phyloP scores from a whole-genome alignment of 2,888 invertebrate species.

The Lasioglossum leucozonium region DNA sequence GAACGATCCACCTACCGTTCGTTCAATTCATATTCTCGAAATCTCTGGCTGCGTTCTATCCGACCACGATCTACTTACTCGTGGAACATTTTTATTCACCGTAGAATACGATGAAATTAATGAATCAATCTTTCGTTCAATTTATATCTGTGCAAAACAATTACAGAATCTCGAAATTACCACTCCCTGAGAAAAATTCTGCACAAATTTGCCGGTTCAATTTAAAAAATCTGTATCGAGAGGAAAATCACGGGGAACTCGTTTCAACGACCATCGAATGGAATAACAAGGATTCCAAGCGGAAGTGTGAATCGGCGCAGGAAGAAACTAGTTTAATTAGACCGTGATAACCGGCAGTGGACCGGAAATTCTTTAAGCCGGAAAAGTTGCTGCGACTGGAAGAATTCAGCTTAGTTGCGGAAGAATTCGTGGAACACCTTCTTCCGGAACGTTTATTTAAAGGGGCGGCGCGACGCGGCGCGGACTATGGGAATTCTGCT shows the following conservation, averaged over 20 bases:
- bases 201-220: neutral
- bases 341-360: neutral
- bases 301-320: conserved; percentile 3
- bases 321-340: conserved; percentile 45
- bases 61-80: neutral
- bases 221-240: neutral
- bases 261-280: neutral
- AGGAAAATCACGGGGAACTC: neutral
- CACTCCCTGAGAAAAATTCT: neutral
- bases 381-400: conserved; percentile 24
- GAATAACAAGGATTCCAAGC: conserved; percentile 1
- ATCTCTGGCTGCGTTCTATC: neutral
- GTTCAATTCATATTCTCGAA: neutral
- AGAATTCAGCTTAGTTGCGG: conserved; percentile 21
- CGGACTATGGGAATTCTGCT: conserved; percentile 12
- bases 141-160: neutral
- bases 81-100: too few species aligned
- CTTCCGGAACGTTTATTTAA: conserved; percentile 44
- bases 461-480: too few species aligned
- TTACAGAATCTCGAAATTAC: neutral
- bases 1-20: too few species aligned
- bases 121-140: too few species aligned
- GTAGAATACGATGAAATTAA: too few species aligned
- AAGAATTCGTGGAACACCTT: conserved; percentile 26
- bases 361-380: conserved; percentile 18